Evolutionary conservation across 2,888 invertebrate genomes (phyloP).

Genomic region (Scrobipalpa costella): DNA sequence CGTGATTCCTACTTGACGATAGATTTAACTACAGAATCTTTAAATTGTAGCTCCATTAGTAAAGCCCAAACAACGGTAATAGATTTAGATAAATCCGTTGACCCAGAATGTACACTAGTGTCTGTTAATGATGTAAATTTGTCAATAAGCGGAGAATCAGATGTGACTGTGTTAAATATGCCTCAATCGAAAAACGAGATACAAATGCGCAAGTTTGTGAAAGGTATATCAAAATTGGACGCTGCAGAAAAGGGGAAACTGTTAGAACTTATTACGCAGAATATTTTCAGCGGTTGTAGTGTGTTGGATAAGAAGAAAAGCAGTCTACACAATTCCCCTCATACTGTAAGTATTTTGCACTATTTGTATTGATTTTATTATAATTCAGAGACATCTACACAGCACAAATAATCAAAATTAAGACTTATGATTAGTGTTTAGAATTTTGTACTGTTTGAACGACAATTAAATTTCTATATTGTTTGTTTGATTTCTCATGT

Average conservation of each 20-base stretch:
- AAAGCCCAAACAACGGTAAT: constrained; percentile 43
- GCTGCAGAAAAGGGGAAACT: constrained; percentile 56
- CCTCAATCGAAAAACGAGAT: constrained; percentile 32
- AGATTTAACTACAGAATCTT: constrained; percentile 56
- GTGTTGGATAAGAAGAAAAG: constrained; percentile 32
- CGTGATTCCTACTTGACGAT: constrained; percentile 61
- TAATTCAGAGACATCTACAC: no score
- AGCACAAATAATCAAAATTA: no score
- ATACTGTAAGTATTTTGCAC: constrained; percentile 50
- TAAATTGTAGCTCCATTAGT: constrained; percentile 29
- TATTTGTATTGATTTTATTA: no score
- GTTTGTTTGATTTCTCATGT: no score
- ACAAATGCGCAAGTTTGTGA: constrained; percentile 51
- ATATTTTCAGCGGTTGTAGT: constrained; percentile 49
- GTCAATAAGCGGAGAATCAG: constrained; percentile 64
- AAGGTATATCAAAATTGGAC: constrained; percentile 58
- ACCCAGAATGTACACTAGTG: constrained; percentile 51
- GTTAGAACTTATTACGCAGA: constrained; percentile 58
- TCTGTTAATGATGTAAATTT: constrained; percentile 46
- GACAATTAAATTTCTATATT: no score
- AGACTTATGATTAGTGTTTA: no score
- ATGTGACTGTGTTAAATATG: constrained; percentile 57
- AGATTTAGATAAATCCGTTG: constrained; percentile 52
- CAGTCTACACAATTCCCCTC: constrained; percentile 37
- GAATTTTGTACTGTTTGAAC: no score